These are phyloP conservation scores for Seladonia tumulorum DNA, from an alignment of 2,888 invertebrate genomes.

Conservation along the genomic window DNA sequence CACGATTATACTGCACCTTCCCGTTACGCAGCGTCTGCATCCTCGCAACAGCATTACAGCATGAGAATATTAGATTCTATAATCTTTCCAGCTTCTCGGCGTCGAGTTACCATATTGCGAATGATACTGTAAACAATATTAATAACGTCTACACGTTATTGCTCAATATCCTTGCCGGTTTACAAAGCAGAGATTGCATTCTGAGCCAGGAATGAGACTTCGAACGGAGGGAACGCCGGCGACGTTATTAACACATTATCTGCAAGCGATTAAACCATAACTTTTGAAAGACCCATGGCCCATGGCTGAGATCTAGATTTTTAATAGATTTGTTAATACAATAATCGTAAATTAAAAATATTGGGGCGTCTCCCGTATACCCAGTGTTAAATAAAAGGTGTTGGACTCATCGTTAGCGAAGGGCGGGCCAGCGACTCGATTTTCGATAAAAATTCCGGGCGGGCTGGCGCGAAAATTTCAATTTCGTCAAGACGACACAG, in stretches of 20 bases:
- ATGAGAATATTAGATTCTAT: background rate
- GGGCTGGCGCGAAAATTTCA: constrained; percentile 15
- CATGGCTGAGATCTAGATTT: too few relatives aligned
- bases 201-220: background rate
- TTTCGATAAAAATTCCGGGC: constrained; percentile 14
- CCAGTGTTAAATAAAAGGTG: too few relatives aligned
- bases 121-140: constrained; percentile 7
- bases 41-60: background rate
- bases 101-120: background rate
- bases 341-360: too few relatives aligned
- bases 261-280: background rate
- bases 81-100: constrained; percentile 4
- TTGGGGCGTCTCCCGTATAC: too few relatives aligned
- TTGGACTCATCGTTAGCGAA: too few relatives aligned
- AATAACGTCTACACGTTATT: background rate
- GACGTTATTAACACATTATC: background rate
- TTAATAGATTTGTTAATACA: too few relatives aligned
- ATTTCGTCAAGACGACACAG: constrained; percentile 16
- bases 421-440: background rate
- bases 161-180: background rate
- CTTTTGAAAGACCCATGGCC: background rate
- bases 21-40: background rate
- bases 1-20: background rate
- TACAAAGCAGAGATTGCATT: background rate
- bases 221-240: background rate